Percentiles rank a stretch among this genome's conserved stretches.
Evolutionary conservation across 2,888 invertebrate species (phyloP).

Genomic region (Strigamia maritima): DNA sequence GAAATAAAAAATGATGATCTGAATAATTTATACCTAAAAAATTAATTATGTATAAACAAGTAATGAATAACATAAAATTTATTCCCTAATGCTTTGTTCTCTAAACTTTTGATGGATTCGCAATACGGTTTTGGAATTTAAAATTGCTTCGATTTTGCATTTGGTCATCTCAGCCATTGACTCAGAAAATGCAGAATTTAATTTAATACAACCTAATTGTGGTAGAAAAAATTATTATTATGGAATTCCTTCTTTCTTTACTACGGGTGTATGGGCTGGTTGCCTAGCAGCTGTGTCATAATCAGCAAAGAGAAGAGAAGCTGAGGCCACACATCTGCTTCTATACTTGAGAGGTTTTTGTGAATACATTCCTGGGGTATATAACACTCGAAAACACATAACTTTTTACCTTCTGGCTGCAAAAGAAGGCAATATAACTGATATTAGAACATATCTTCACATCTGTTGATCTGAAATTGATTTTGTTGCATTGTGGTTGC

Average conservation of each 20-base stretch:
- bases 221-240: neutral
- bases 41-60: neutral
- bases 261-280: neutral
- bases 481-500: neutral
- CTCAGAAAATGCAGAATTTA: neutral
- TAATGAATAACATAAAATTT: neutral
- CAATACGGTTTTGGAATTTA: too few species aligned
- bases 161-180: neutral
- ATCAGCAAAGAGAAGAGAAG: neutral
- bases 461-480: neutral
- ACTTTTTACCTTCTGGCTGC: neutral
- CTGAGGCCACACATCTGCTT: neutral
- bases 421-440: neutral
- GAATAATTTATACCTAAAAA: neutral
- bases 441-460: neutral
- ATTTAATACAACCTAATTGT: neutral
- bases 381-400: neutral
- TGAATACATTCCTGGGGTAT: neutral
- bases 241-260: neutral
- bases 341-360: neutral
- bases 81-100: neutral
- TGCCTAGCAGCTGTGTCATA: neutral
- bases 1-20: neutral
- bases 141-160: neutral
- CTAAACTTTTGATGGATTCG: too few species aligned